A percentile compares a stretch with the other conserved stretches of the same genome.
These are phyloP conservation scores for Toxonevra muliebris DNA, from an alignment of 2,888 invertebrate species.

Conservation along the genomic window DNA sequence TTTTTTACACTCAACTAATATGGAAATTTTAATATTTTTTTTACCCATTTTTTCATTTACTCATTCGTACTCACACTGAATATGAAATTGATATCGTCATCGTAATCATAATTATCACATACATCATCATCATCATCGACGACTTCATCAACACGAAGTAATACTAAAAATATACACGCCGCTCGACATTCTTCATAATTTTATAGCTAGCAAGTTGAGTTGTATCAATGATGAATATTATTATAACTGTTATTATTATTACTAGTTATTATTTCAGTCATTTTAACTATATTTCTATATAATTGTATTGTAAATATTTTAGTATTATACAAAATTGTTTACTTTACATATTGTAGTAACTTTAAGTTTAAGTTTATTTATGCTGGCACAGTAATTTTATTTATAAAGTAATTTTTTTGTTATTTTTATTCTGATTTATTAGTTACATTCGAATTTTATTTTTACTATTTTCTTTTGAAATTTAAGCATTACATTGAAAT, in stretches of 20 bases:
- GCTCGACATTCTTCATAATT: neutral
- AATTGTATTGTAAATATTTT: slow-evolving; percentile 12
- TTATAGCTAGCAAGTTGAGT: slow-evolving; percentile 34
- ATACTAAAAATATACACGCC: neutral
- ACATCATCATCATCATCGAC: neutral
- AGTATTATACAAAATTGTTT: slow-evolving; percentile 13
- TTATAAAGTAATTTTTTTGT: neutral
- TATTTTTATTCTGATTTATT: neutral
- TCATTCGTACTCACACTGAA: slow-evolving; percentile 17
- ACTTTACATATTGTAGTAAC: slow-evolving; percentile 10
- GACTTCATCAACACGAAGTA: neutral
- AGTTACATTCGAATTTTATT: neutral
- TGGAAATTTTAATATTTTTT: neutral
- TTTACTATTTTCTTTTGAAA: slow-evolving; percentile 23
- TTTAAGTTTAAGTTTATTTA: slow-evolving; percentile 17
- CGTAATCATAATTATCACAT: slow-evolving; percentile 19
- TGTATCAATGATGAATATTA: slow-evolving; percentile 27
- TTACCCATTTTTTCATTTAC: slow-evolving; percentile 10
- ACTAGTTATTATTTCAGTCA: slow-evolving; percentile 4
- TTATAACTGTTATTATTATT: neutral
- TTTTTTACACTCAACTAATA: neutral
- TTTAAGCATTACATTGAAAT: slow-evolving; percentile 1
- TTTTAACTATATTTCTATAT: slow-evolving; percentile 2
- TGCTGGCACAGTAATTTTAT: slow-evolving; percentile 5
- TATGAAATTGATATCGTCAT: slow-evolving; percentile 21